These are phyloP conservation scores for Danaus melanippus DNA, from an alignment of 1,140 invertebrate species.

Conservation along the genomic window DNA sequence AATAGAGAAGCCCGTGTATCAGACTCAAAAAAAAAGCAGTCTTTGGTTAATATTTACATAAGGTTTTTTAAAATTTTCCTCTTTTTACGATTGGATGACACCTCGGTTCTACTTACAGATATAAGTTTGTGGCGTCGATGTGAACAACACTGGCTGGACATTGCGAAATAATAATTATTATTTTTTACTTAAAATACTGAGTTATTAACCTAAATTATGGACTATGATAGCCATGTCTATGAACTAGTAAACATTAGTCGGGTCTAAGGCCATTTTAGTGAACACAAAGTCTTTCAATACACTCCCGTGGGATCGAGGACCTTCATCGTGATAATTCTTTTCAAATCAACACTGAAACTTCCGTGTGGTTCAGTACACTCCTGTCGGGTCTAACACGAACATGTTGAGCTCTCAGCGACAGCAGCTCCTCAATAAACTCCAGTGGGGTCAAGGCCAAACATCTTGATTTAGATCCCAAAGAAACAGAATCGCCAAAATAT, in stretches of 20 bases:
- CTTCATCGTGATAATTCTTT: conserved; percentile 43
- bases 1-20: conserved; percentile 41
- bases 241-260: conserved; percentile 60
- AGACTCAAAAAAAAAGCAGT: conserved; percentile 43
- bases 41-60: conserved; percentile 49
- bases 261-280: conserved; percentile 46
- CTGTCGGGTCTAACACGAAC: conserved; percentile 53
- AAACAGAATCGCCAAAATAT: conserved; percentile 16
- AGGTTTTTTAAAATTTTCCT: conserved; percentile 37
- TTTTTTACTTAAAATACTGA: conserved; percentile 25
- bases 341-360: conserved; percentile 26
- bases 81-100: conserved; percentile 54
- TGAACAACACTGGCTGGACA: conserved; percentile 34
- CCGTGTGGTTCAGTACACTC: conserved; percentile 46
- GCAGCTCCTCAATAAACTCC: conserved; percentile 35
- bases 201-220: conserved; percentile 44
- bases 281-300: conserved; percentile 39
- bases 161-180: conserved; percentile 22
- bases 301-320: conserved; percentile 51
- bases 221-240: conserved; percentile 35
- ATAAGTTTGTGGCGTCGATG: conserved; percentile 53
- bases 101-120: conserved; percentile 51
- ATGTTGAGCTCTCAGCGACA: conserved; percentile 32
- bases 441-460: conserved; percentile 36
- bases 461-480: conserved; percentile 18